Conservation (phyloP, 1,140 invertebrate species). For the Drosophila dunni region DNA sequence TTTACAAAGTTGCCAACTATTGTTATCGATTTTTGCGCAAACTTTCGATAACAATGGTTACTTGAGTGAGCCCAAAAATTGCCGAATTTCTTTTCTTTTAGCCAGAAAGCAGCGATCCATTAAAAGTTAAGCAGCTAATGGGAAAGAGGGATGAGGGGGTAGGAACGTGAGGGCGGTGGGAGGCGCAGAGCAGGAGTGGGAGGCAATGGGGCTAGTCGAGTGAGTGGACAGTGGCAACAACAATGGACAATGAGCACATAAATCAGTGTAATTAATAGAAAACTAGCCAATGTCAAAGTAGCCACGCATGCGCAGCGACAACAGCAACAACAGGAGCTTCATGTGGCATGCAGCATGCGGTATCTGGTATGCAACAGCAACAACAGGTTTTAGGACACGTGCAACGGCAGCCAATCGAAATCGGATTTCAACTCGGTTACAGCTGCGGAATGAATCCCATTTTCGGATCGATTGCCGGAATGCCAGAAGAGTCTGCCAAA, state of each 20-base stretch:
- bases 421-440: slow-evolving; percentile 17
- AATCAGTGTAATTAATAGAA: slow-evolving; percentile 84
- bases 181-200: background rate
- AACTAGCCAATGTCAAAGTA: slow-evolving; percentile 66
- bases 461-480: slow-evolving; percentile 36
- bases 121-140: slow-evolving; percentile 43
- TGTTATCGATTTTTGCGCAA: slow-evolving; percentile 17
- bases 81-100: slow-evolving; percentile 47
- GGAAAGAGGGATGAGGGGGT: slow-evolving; percentile 5
- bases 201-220: background rate
- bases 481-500: slow-evolving; percentile 36
- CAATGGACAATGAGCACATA: slow-evolving; percentile 84
- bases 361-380: slow-evolving; percentile 1
- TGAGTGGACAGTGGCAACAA: slow-evolving; percentile 48
- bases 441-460: slow-evolving; percentile 18
- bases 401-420: slow-evolving; percentile 20
- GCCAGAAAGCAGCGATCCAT: slow-evolving; percentile 23
- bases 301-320: slow-evolving; percentile 53
- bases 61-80: slow-evolving; percentile 12
- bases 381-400: slow-evolving; percentile 50
- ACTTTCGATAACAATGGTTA: slow-evolving; percentile 39
- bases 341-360: slow-evolving; percentile 13
- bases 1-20: slow-evolving; percentile 25
- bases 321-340: too few relatives aligned
- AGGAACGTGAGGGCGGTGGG: background rate